A percentile compares a stretch with the other conserved stretches of the same genome.
Evolutionary conservation across 2,888 invertebrate species (phyloP).

Genomic region (Sesia bembeciformis): DNA sequence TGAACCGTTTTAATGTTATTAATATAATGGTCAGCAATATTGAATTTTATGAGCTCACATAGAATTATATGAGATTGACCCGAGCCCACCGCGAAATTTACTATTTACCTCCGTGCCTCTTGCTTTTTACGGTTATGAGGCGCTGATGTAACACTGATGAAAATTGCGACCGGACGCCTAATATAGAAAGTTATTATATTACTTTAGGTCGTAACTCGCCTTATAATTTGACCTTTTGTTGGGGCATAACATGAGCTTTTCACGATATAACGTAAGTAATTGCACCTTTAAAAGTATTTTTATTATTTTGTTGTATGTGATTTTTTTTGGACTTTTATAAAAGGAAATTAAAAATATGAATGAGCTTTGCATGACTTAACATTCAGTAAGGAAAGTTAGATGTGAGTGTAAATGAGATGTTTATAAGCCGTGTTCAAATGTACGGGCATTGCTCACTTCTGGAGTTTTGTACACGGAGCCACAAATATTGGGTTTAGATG

Average conservation of each 20-base stretch:
- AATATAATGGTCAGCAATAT: conserved; percentile 24
- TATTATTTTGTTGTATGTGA: too few relatives aligned
- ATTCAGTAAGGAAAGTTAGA: too few relatives aligned
- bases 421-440: too few relatives aligned
- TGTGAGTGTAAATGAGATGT: too few relatives aligned
- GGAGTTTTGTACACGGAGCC: too few relatives aligned
- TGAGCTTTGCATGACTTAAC: too few relatives aligned
- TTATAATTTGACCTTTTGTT: background rate
- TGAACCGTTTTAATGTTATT: conserved; percentile 10
- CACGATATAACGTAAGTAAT: too few relatives aligned
- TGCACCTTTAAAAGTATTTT: too few relatives aligned
- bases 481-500: too few relatives aligned
- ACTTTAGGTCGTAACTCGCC: background rate
- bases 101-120: conserved; percentile 21
- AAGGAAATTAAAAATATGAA: too few relatives aligned
- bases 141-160: conserved; percentile 19
- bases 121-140: conserved; percentile 29
- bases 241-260: background rate
- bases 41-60: conserved; percentile 31
- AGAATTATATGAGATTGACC: conserved; percentile 17
- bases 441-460: too few relatives aligned
- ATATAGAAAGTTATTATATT: conserved; percentile 12
- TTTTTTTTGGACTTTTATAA: too few relatives aligned
- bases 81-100: conserved; percentile 22
- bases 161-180: conserved; percentile 13